Conservation (phyloP, 2,888 invertebrate genomes). For the Fabriciana adippe region DNA sequence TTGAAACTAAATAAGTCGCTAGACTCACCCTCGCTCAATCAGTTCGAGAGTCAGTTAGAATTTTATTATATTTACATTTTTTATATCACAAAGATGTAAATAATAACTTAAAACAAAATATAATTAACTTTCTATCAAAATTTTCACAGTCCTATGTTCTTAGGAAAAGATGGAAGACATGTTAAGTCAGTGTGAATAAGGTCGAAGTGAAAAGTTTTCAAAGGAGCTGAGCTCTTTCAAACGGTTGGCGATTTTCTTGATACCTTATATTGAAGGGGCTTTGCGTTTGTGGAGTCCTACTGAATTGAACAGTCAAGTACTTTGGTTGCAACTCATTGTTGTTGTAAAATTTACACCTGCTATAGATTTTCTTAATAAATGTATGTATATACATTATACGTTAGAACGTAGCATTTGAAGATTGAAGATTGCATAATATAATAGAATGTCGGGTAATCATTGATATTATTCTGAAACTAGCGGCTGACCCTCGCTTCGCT, state of each 20-base stretch:
- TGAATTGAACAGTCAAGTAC: conserved; percentile 19
- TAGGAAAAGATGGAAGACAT: conserved; percentile 19
- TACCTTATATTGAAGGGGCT: conserved; percentile 32
- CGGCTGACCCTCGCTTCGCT: too few relatives aligned
- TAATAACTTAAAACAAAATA: too few relatives aligned
- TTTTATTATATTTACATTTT: too few relatives aligned
- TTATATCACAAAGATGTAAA: too few relatives aligned
- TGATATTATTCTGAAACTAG: too few relatives aligned
- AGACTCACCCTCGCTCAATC: too few relatives aligned
- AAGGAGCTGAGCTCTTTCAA: conserved; percentile 33
- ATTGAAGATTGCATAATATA: too few relatives aligned
- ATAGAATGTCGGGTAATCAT: too few relatives aligned
- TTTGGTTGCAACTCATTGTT: conserved; percentile 12
- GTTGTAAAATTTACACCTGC: not conserved
- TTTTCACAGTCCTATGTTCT: not conserved
- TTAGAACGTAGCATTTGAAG: too few relatives aligned
- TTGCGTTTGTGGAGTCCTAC: conserved; percentile 24
- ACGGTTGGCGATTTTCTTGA: conserved; percentile 24
- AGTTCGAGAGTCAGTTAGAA: too few relatives aligned
- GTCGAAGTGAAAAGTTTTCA: conserved; percentile 34
- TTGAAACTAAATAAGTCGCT: too few relatives aligned
- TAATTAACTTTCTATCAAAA: too few relatives aligned
- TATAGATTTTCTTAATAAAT: conserved; percentile 1
- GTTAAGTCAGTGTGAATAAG: conserved; percentile 36
- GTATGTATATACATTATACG: not conserved